Evolutionary conservation across 2,888 invertebrate genomes (phyloP), one percentile per base, ranked within the genome.

Genomic region (Nyleta sp.): DNA sequence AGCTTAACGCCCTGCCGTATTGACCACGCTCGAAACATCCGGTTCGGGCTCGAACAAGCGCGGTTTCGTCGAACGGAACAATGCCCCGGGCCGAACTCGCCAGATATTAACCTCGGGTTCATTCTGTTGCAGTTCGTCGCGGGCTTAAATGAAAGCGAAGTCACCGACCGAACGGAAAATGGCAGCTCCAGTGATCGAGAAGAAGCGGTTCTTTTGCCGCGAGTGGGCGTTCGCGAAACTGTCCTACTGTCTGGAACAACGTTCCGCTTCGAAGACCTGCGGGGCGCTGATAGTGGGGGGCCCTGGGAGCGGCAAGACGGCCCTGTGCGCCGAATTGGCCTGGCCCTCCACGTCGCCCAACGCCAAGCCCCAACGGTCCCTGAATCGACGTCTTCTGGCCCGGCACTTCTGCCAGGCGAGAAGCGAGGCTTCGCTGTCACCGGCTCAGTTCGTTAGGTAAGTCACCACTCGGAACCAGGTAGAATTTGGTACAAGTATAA

Each of bases 211-310:
- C 92, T 96, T 95, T 92, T 96, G 97, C 88, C 94, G 98, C 7
- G 98, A 99, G 91, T 99, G 98, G 98, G 97, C 97, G 5, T 96
- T 98, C 86, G 96, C 97, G 91, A 98, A 99, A 91, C 93, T 99
- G 33, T 95, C 95, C 1, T 95, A 98, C 85, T 98, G 97, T 83
- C 90, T 99, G 84, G 98, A 99, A 87, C 97, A 97, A 91, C 92
- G 98, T 74, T 95, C 96, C 0, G 94, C 94, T 13, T 95, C 95
- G 81, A 96, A 97, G 90, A 95, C 96, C 0, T 96, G 96, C 84
- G 98, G 98, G 0, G 96, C 97, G 1, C 92, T 98, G 48, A 94
- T 99, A 62, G 92, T 98, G 75, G 97, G 97, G 81, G 97, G 97
- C 0, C 96, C 98, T 0, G 99, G 98, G 17, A 96, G 97, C 82